phyloP scores from a whole-genome alignment of 2,888 invertebrate species.

The Agrochola macilenta region DNA sequence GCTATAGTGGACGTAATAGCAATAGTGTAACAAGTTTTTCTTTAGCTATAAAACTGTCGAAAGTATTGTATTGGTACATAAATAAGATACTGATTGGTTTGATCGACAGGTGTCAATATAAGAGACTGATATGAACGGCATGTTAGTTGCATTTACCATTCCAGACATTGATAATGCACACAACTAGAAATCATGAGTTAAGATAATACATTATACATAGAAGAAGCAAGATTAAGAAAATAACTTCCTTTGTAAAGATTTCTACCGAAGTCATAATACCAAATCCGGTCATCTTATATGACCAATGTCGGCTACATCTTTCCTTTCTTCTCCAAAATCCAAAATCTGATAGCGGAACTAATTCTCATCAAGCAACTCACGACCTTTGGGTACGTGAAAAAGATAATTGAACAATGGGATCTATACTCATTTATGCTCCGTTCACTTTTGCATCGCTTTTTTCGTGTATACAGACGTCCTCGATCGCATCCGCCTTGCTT shows the following conservation, averaged over 20 bases:
- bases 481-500: slow-evolving; percentile 75
- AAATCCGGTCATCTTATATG: background rate
- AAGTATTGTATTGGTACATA: slow-evolving; percentile 54
- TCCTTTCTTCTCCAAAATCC: slow-evolving; percentile 33
- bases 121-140: slow-evolving; percentile 29
- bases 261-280: background rate
- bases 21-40: slow-evolving; percentile 54
- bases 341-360: slow-evolving; percentile 66
- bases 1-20: slow-evolving; percentile 49
- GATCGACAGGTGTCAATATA: slow-evolving; percentile 59
- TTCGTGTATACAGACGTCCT: slow-evolving; percentile 74
- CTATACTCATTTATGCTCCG: slow-evolving; percentile 71
- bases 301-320: background rate
- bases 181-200: background rate
- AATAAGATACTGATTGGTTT: slow-evolving; percentile 54
- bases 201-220: background rate
- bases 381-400: slow-evolving; percentile 70
- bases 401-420: slow-evolving; percentile 75
- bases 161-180: slow-evolving; percentile 20
- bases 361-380: slow-evolving; percentile 69
- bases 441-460: slow-evolving; percentile 79
- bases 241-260: background rate
- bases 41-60: slow-evolving; percentile 55
- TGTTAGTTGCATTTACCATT: slow-evolving; percentile 41
- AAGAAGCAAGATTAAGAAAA: background rate